phyloP scores from a whole-genome alignment of 2,797 vertebrate genomes.

The Garrulus glandarius region DNA sequence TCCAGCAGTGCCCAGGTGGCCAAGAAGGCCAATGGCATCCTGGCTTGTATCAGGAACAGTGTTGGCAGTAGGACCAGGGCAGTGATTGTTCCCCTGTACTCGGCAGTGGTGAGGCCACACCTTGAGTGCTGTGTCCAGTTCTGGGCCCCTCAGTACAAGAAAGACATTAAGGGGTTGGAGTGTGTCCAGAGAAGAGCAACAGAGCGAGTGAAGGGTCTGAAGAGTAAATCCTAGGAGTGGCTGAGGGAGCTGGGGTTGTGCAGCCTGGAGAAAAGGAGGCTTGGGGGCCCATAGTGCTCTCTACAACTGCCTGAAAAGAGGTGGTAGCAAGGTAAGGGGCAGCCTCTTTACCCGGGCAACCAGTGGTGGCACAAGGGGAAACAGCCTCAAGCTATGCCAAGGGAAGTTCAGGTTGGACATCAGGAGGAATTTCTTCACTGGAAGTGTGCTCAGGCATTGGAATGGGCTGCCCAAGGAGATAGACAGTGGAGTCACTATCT shows the following conservation, averaged over 20 bases:
- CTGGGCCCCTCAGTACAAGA: not conserved
- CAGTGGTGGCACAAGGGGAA: not conserved
- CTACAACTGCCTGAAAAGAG: not conserved
- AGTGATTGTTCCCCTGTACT: not conserved
- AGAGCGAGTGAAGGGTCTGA: no score
- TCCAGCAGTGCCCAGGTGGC: not conserved
- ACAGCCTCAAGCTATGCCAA: not conserved
- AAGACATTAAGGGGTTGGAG: not conserved
- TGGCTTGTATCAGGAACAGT: not conserved
- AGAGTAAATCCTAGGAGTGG: not conserved
- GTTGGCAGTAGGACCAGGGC: not conserved
- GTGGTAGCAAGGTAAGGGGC: not conserved
- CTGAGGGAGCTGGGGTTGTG: not conserved
- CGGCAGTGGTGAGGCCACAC: not conserved
- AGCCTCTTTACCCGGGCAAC: not conserved
- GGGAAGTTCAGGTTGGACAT: not conserved
- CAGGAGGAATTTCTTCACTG: not conserved
- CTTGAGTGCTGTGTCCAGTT: not conserved
- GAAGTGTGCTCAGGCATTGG: not conserved
- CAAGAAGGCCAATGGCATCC: not conserved
- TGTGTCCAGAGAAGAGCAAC: fast-evolving
- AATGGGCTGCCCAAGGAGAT: not conserved
- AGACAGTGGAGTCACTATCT: not conserved
- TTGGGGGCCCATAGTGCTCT: not conserved
- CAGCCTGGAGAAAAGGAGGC: not conserved